Evolutionary conservation across 2,888 invertebrate genomes (phyloP), one percentile per base, ranked within the genome.

Genomic region (Euplagia quadripunctaria): DNA sequence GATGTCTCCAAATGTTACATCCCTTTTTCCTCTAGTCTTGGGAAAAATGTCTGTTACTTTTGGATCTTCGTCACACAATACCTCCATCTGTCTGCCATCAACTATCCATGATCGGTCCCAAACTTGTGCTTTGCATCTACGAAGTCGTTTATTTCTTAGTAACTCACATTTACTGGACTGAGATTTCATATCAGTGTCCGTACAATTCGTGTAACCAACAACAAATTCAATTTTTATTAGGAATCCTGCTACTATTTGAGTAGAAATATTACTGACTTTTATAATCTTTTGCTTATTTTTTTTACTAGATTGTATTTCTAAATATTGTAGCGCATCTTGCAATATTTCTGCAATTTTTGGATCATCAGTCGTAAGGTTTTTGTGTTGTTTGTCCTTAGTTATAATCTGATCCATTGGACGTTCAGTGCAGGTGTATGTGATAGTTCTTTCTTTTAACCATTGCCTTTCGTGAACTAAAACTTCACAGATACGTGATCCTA

Each of bases 71-170:
- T 90, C 84, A 79, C 94, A 94, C 46, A 80, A 84, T 31, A 94
- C 93, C 79, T 93, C 91, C 55, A 92, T 87, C 87, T 94, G 90
- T 75, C 90, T 90, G 8, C 93, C 93, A 69, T 96, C 93, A 68
- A 96, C 93, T 70, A 96, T 78, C 97, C 97, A 97, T 6, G 96
- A 96, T 82, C 95, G 93, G 68, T 97, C 96, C 97, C 97, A 97
- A 66, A 94, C 85, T 81, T 92, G 85, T 3, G 89, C 91, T 76
- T 86, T 85, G 78, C 94, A 95, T 66, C 80, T 83, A 64, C 90
- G 87, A 41, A 92, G 67, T 46, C 87, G 86, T 85, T 91, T 89
- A 66, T 87, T 86, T 72, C 87, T 81, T 71, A 92, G 78, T 49
- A 94, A 77, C 75, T 90, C 83, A 79, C 95, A 94, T 70, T 79